A percentile compares a stretch with the other conserved stretches of the same genome.
Evolutionary conservation across 2,113 vertebrate species (phyloP).

Genomic region (Sciurus niger): DNA sequence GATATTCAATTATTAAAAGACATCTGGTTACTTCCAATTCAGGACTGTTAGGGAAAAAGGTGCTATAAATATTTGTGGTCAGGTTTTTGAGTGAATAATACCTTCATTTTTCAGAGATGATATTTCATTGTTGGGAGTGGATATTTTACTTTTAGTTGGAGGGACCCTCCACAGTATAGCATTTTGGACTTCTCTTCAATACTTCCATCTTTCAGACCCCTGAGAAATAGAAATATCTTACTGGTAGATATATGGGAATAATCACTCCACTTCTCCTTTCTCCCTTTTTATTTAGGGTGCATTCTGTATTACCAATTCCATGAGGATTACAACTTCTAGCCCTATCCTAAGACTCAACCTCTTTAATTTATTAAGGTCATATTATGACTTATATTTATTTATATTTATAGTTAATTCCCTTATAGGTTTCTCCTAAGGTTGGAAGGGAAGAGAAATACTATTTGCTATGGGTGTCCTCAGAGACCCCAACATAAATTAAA

Average conservation of each 20-base stretch:
- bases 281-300: not conserved
- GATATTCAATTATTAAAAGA: not conserved
- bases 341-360: not conserved
- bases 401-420: not conserved
- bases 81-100: not conserved
- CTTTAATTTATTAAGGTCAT: not conserved
- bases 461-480: not conserved
- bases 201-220: not conserved
- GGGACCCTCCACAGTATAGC: not conserved
- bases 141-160: not conserved
- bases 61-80: not conserved
- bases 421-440: not conserved
- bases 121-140: not conserved
- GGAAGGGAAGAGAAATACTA: not conserved
- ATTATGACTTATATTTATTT: not conserved
- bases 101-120: not conserved
- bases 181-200: no score
- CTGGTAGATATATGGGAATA: fast-evolving
- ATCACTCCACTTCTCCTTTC: not conserved
- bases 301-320: not conserved
- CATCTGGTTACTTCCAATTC: not conserved
- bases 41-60: not conserved
- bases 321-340: not conserved
- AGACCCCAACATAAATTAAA: not conserved
- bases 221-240: not conserved